Evolutionary conservation across 2,888 invertebrate genomes (phyloP).

Genomic region (Polydrusus cervinus): DNA sequence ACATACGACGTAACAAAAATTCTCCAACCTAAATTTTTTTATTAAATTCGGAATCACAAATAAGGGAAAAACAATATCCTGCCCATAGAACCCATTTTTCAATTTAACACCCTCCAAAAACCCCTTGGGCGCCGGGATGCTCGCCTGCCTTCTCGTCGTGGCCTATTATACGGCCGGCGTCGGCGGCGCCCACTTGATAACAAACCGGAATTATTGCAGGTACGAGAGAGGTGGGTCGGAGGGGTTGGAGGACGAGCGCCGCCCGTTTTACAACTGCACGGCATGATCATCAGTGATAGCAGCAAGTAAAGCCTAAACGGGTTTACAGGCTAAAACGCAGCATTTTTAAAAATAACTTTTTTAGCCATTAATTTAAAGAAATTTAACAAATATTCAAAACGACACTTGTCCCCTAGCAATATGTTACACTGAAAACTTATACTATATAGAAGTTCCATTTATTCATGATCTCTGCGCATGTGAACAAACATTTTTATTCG

Average conservation of each 20-base stretch:
- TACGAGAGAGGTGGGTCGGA: conserved; percentile 22
- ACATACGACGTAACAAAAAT: too few relatives aligned
- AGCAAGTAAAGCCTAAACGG: conserved; percentile 18
- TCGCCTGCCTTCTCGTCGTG: conserved; percentile 6
- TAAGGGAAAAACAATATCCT: neutral
- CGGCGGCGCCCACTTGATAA: conserved; percentile 44
- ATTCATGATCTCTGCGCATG: too few relatives aligned
- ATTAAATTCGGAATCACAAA: neutral
- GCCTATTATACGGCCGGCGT: conserved; percentile 37
- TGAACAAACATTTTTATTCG: too few relatives aligned
- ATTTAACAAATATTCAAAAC: too few relatives aligned
- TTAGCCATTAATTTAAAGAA: neutral
- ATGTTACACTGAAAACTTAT: too few relatives aligned
- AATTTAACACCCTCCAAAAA: neutral
- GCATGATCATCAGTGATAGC: conserved; percentile 43
- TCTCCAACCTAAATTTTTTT: too few relatives aligned
- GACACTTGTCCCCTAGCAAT: neutral
- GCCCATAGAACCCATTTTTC: conserved; percentile 20
- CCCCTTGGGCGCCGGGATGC: neutral
- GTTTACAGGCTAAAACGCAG: conserved; percentile 12
- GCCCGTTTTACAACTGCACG: conserved; percentile 39
- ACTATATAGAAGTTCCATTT: too few relatives aligned
- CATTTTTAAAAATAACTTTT: neutral
- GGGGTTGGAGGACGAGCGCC: conserved; percentile 17
- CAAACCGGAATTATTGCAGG: conserved; percentile 47